A percentile compares a stretch with the other conserved stretches of the same genome.
Conservation (phyloP, 2,888 invertebrate species). For the Drosophila mimetica region DNA sequence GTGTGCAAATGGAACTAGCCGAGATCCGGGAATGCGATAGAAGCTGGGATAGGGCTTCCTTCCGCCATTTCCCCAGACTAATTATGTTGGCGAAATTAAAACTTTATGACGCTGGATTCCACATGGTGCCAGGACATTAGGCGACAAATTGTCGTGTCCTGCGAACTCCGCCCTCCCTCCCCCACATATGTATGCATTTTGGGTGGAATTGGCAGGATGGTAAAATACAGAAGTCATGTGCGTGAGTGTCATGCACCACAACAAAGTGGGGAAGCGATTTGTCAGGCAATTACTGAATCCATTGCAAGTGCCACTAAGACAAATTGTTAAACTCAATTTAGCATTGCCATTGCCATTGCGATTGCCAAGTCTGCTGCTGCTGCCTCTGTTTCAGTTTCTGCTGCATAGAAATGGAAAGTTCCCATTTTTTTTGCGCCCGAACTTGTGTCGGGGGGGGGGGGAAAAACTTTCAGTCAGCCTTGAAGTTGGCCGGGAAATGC, state of each 20-base stretch:
- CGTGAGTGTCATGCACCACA: constrained; percentile 27
- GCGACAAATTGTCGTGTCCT: constrained; percentile 52
- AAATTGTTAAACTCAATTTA: constrained; percentile 51
- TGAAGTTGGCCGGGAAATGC: constrained; percentile 19
- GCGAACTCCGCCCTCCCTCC: constrained; percentile 32
- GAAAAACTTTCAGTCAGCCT: constrained; percentile 27
- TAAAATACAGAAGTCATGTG: not conserved
- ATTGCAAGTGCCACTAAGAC: constrained; percentile 44
- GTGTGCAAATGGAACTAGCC: constrained; percentile 6
- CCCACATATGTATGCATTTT: constrained; percentile 4
- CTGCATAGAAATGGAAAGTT: constrained; percentile 43
- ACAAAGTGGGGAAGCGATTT: constrained; percentile 34
- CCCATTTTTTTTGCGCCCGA: constrained; percentile 7
- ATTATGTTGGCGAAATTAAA: constrained; percentile 61
- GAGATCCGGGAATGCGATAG: constrained; percentile 14
- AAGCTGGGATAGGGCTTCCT: constrained; percentile 34
- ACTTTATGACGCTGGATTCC: constrained; percentile 46
- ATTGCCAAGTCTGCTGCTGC: constrained; percentile 4
- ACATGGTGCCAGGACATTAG: constrained; percentile 41
- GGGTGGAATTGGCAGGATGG: not conserved
- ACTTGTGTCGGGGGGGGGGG: constrained; percentile 21
- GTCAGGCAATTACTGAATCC: constrained; percentile 45
- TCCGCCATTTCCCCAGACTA: constrained; percentile 47
- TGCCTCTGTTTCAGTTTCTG: constrained; percentile 4
- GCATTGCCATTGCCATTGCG: constrained; percentile 31